These are phyloP conservation scores for Falcaria lacertinaria DNA, from an alignment of 2,888 invertebrate species.

Conservation along the genomic window DNA sequence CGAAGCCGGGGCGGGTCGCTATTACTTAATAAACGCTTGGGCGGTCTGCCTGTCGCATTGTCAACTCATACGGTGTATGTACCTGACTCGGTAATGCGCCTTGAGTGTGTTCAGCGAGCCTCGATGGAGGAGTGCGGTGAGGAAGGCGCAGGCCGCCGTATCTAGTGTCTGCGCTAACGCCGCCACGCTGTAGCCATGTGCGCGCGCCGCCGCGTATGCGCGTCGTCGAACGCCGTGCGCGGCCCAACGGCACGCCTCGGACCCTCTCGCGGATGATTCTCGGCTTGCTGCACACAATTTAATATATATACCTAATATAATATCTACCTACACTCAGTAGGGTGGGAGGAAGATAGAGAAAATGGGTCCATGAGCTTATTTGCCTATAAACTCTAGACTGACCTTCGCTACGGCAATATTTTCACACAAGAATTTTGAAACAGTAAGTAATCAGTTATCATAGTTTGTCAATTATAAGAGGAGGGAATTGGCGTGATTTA, in stretches of 20 bases:
- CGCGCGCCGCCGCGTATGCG: slow-evolving; percentile 86
- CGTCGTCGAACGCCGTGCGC: slow-evolving; percentile 85
- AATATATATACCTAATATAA: neutral
- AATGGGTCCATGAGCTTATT: no score
- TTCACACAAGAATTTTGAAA: no score
- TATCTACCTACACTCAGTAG: neutral
- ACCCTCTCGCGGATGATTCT: slow-evolving; percentile 17
- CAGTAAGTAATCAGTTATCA: no score
- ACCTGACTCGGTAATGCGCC: slow-evolving; percentile 88
- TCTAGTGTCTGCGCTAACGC: slow-evolving; percentile 93
- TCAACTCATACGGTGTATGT: no score
- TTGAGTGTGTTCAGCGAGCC: slow-evolving; percentile 89
- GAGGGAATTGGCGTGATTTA: no score
- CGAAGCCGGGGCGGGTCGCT: no score
- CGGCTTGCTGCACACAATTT: neutral
- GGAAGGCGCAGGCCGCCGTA: slow-evolving; percentile 89
- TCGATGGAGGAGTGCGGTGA: slow-evolving; percentile 89
- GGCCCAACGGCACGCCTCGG: slow-evolving; percentile 82
- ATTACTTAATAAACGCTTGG: no score
- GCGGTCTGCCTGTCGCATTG: no score
- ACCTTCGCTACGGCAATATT: no score
- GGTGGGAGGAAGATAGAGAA: no score
- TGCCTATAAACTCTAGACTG: no score
- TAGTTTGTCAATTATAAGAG: no score
- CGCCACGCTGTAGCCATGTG: slow-evolving; percentile 91